These are phyloP conservation scores for Eristalis arbustorum DNA, from an alignment of 2,888 invertebrate species.

Conservation along the genomic window DNA sequence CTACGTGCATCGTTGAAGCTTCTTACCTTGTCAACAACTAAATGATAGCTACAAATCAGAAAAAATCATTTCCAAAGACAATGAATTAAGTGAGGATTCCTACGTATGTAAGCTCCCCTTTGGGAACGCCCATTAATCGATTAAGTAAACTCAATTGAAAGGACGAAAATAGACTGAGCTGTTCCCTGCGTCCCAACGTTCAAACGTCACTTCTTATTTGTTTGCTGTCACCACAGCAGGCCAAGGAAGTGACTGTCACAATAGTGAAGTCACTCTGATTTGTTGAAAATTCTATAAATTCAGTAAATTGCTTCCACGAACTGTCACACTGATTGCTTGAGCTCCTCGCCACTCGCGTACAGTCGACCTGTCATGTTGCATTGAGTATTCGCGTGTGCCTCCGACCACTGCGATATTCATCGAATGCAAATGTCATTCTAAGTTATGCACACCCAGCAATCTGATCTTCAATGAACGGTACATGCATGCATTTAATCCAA, in stretches of 20 bases:
- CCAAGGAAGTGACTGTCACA: neutral
- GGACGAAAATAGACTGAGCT: too few relatives aligned
- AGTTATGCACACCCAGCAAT: constrained; percentile 50
- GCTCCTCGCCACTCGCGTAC: neutral
- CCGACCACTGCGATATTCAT: constrained; percentile 1
- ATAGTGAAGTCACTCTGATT: neutral
- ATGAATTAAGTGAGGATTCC: too few relatives aligned
- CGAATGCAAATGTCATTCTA: constrained; percentile 45
- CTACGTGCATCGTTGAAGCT: too few relatives aligned
- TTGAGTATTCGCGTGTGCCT: neutral
- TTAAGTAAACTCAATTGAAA: too few relatives aligned
- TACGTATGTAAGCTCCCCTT: too few relatives aligned
- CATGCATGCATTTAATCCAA: neutral
- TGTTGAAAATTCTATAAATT: neutral
- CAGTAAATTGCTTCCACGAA: neutral
- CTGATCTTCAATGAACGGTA: constrained; percentile 17
- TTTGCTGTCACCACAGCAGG: neutral
- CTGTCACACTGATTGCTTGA: neutral
- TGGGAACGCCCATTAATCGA: too few relatives aligned
- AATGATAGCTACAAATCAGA: too few relatives aligned
- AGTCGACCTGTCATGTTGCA: neutral
- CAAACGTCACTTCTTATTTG: neutral
- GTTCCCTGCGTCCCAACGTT: neutral
- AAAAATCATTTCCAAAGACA: too few relatives aligned
- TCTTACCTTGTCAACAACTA: too few relatives aligned